Evolutionary conservation across 2,113 vertebrate genomes (phyloP).

Genomic region (Ceyx melanurus): DNA sequence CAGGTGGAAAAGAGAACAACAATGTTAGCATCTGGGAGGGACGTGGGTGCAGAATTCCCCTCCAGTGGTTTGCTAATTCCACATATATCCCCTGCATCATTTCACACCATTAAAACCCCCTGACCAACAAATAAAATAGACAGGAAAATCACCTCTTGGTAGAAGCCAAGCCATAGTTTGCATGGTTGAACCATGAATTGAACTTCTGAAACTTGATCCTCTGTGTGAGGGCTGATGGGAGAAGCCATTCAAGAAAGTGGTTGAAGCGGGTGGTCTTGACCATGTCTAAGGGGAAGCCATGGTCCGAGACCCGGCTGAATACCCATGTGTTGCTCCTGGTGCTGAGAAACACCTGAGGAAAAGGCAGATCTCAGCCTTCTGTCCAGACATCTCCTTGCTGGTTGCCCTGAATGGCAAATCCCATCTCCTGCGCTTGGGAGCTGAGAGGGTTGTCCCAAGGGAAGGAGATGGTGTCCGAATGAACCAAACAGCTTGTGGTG

Average conservation of each 20-base stretch:
- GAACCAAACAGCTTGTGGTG: not conserved
- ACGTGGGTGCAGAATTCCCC: not conserved
- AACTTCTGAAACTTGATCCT: slow-evolving; percentile 69
- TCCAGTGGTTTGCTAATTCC: not conserved
- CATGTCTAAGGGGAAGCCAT: slow-evolving; percentile 81
- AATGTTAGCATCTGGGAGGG: not conserved
- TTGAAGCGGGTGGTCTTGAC: slow-evolving; percentile 73
- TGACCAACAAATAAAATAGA: not conserved
- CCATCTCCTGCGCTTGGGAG: not conserved
- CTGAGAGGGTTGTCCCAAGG: not conserved
- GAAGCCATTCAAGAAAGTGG: slow-evolving; percentile 67
- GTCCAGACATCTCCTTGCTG: not conserved
- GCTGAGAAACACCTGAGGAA: slow-evolving; percentile 82
- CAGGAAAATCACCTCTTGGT: slow-evolving; percentile 76
- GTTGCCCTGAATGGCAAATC: not conserved
- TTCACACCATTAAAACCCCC: not conserved
- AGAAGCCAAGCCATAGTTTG: slow-evolving; percentile 82
- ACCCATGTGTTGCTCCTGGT: slow-evolving; percentile 81
- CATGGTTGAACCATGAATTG: slow-evolving; percentile 82
- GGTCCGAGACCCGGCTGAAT: slow-evolving; percentile 67
- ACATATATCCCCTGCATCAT: not conserved
- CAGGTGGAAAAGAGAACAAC: slow-evolving; percentile 1
- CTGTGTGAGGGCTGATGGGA: slow-evolving; percentile 75
- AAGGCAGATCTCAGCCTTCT: not conserved
- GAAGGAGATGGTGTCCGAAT: not conserved